phyloP scores from a whole-genome alignment of 2,113 vertebrate species.

The Neopipo cinnamomea region DNA sequence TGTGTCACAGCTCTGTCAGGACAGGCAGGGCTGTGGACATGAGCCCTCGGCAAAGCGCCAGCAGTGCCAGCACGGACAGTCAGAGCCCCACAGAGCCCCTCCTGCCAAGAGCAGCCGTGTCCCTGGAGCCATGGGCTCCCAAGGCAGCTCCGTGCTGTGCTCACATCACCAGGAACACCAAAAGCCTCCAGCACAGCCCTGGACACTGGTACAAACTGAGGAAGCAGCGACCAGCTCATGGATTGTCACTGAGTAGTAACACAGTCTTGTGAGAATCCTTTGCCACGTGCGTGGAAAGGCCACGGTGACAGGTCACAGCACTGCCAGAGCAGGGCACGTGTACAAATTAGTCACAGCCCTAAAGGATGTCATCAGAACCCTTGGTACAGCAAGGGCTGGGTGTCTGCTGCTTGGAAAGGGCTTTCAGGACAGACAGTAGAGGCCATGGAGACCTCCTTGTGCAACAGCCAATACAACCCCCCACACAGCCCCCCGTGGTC shows the following conservation, averaged over 20 bases:
- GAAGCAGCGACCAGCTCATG: background rate
- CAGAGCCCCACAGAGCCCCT: background rate
- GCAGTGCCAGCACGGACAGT: rapidly evolving
- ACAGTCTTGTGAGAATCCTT: background rate
- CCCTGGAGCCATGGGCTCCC: background rate
- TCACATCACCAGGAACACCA: background rate
- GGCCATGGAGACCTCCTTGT: background rate
- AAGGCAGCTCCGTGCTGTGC: background rate
- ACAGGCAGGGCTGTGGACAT: background rate
- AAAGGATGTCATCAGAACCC: background rate
- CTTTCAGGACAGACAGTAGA: background rate
- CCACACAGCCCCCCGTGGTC: rapidly evolving
- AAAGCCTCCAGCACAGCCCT: background rate
- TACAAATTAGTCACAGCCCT: background rate
- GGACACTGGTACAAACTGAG: background rate
- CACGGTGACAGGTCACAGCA: background rate
- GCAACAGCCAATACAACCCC: rapidly evolving
- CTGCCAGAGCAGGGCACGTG: background rate
- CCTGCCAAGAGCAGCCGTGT: background rate
- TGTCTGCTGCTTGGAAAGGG: background rate
- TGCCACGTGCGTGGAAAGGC: background rate
- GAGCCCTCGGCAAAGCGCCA: background rate
- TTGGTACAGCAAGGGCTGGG: background rate
- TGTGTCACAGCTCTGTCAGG: background rate
- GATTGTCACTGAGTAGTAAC: background rate